Evolutionary conservation across 2,113 vertebrate genomes (phyloP).

Genomic region (Pelusios castaneus): DNA sequence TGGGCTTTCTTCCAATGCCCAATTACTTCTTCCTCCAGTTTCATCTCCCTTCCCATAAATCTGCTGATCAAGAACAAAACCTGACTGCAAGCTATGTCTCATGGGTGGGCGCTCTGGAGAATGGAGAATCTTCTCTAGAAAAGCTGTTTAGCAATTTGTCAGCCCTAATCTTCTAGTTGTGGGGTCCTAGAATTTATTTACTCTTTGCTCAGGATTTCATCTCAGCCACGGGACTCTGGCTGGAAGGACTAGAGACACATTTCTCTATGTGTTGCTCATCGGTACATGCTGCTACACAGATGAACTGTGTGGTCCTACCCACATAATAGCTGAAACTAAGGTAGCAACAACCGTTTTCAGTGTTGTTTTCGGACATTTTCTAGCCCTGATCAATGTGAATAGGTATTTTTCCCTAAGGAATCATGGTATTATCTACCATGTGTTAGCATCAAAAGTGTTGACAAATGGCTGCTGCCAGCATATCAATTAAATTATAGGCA

Average conservation of each 20-base stretch:
- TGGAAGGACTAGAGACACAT: not conserved
- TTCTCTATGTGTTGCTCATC: not conserved
- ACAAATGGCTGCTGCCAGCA: not conserved
- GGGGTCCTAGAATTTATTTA: not conserved
- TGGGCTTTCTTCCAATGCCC: not conserved
- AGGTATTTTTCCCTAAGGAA: not conserved
- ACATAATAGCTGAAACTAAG: not conserved
- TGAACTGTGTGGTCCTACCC: accelerated
- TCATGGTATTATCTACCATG: not conserved
- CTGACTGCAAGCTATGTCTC: not conserved
- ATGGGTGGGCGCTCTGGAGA: not conserved
- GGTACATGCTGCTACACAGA: not conserved
- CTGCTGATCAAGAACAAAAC: not conserved
- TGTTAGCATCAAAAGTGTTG: not conserved
- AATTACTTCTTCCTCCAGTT: not conserved
- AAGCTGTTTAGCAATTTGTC: not conserved
- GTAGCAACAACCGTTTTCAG: not conserved
- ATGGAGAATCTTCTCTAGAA: not conserved
- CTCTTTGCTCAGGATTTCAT: not conserved
- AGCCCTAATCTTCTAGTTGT: not conserved
- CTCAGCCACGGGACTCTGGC: not conserved
- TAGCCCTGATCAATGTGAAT: not conserved
- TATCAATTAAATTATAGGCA: not conserved
- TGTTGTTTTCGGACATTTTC: not conserved
- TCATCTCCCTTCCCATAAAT: not conserved